These are phyloP conservation scores for Leucosticte australis DNA, from an alignment of 2,113 vertebrate genomes.

Conservation along the genomic window DNA sequence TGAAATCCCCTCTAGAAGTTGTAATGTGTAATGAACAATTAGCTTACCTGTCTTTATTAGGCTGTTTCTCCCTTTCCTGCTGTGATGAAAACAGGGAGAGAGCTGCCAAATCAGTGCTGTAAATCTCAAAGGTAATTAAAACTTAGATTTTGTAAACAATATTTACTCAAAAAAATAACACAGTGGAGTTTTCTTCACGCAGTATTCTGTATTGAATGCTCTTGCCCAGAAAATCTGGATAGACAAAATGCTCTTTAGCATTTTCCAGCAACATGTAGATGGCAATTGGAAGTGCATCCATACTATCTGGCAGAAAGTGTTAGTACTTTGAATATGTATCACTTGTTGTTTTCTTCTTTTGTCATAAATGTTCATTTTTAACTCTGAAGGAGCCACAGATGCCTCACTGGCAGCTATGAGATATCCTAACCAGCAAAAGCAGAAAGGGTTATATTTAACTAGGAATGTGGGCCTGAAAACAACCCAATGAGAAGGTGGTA, in stretches of 20 bases:
- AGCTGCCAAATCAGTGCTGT: not conserved
- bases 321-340: not conserved
- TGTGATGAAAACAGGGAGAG: not conserved
- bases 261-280: not conserved
- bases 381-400: not conserved
- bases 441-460: not conserved
- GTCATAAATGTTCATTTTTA: not conserved
- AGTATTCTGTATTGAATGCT: not conserved
- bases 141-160: not conserved
- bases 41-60: not conserved
- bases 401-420: not conserved
- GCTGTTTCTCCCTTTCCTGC: not conserved
- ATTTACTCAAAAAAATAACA: not conserved
- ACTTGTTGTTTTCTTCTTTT: not conserved
- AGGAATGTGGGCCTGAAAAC: not conserved
- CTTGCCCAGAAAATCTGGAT: not conserved
- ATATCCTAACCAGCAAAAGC: not conserved
- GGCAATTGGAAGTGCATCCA: not conserved
- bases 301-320: not conserved
- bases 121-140: not conserved
- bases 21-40: not conserved
- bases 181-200: not conserved
- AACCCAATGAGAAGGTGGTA: not conserved
- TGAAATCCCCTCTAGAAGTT: not conserved
- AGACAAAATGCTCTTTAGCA: not conserved